These are phyloP conservation scores for Megastigmus dorsalis DNA, from an alignment of 2,888 invertebrate genomes.

Conservation along the genomic window DNA sequence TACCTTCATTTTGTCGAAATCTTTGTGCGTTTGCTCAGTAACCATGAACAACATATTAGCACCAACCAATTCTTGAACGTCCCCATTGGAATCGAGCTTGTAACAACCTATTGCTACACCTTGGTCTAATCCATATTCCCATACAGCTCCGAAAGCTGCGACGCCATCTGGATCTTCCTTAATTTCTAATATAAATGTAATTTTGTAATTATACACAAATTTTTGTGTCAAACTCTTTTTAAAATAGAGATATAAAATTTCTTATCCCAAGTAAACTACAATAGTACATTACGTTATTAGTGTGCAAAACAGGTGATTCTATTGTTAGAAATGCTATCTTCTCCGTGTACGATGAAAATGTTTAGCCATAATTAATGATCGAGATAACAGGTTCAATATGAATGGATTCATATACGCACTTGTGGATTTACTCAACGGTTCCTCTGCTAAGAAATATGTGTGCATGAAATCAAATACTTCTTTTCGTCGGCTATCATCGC, in stretches of 20 bases:
- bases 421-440: slow-evolving; percentile 57
- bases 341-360: not conserved
- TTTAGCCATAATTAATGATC: not conserved
- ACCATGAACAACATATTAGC: slow-evolving; percentile 63
- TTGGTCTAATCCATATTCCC: slow-evolving; percentile 62
- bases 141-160: slow-evolving; percentile 58
- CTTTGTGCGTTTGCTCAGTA: slow-evolving; percentile 13
- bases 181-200: slow-evolving; percentile 11
- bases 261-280: not conserved
- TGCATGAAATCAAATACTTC: slow-evolving; percentile 65
- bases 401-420: slow-evolving; percentile 63
- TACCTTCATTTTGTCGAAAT: slow-evolving; percentile 25
- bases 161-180: slow-evolving; percentile 56
- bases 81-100: slow-evolving; percentile 64
- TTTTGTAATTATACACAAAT: not conserved
- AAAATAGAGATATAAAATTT: not conserved
- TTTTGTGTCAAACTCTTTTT: not conserved
- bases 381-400: not conserved
- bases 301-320: too few species aligned
- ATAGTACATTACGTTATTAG: too few species aligned
- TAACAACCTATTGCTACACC: slow-evolving; percentile 68
- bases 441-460: slow-evolving; percentile 62
- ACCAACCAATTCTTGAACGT: slow-evolving; percentile 68
- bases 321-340: too few species aligned
- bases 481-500: slow-evolving; percentile 60